Conservation (phyloP, 2,888 invertebrate genomes). For the Amiota mariae region DNA sequence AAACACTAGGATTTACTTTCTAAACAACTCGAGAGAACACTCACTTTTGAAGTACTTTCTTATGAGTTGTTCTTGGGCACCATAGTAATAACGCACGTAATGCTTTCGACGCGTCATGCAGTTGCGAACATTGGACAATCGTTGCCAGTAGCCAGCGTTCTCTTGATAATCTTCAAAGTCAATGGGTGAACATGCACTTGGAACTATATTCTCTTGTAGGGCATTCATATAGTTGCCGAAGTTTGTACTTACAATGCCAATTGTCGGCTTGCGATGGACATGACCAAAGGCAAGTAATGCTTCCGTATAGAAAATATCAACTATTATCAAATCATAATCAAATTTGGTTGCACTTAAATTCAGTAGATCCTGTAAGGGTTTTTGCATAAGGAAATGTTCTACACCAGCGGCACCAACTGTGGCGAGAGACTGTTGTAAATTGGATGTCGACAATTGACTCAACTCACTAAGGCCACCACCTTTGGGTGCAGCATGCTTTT, state of each 20-base stretch:
- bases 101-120: constrained; percentile 65
- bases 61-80: constrained; percentile 67
- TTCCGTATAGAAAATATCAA: constrained; percentile 74
- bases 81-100: constrained; percentile 63
- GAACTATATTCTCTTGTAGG: constrained; percentile 73
- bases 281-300: constrained; percentile 72
- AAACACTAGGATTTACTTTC: background rate
- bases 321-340: constrained; percentile 72
- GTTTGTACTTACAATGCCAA: constrained; percentile 72
- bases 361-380: constrained; percentile 53
- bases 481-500: constrained; percentile 48
- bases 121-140: constrained; percentile 75
- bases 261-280: constrained; percentile 70
- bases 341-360: constrained; percentile 69
- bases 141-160: constrained; percentile 74
- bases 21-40: background rate
- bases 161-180: constrained; percentile 65
- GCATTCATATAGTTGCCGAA: constrained; percentile 73
- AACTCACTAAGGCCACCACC: constrained; percentile 54
- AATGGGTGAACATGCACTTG: constrained; percentile 75
- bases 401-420: constrained; percentile 60
- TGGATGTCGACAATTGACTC: constrained; percentile 45
- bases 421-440: constrained; percentile 62
- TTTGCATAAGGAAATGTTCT: constrained; percentile 64
- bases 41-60: constrained; percentile 68